Conservation (phyloP, 1,140 invertebrate genomes). For the Dufourea novaeangliae region DNA sequence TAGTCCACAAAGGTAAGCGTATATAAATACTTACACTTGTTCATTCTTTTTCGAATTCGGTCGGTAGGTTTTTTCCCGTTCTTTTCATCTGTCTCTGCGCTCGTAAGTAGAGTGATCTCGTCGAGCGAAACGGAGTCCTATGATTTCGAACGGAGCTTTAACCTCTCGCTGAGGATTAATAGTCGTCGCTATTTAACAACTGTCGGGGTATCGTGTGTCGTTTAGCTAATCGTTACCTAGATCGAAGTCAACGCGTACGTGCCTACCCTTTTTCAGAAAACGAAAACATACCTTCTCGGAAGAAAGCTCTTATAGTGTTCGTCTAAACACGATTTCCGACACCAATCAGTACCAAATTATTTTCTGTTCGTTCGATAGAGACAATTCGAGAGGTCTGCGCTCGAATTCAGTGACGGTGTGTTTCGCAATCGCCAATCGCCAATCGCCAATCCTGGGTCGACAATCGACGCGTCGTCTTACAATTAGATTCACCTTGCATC, state of each 20-base stretch:
- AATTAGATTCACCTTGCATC: slow-evolving; percentile 20
- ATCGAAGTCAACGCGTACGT: slow-evolving; percentile 22
- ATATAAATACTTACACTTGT: neutral
- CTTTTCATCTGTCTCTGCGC: neutral
- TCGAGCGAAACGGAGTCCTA: slow-evolving; percentile 26
- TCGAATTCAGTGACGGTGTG: neutral
- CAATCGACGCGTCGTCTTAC: neutral
- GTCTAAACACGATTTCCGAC: neutral
- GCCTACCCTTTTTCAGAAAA: slow-evolving; percentile 6
- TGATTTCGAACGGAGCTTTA: slow-evolving; percentile 7
- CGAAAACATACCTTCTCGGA: slow-evolving; percentile 35
- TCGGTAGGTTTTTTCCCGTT: slow-evolving; percentile 1
- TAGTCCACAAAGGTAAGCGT: no score
- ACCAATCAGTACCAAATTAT: slow-evolving; percentile 11
- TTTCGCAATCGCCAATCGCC: no score
- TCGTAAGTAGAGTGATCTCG: slow-evolving; percentile 30
- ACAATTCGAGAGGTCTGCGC: neutral
- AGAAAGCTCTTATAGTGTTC: neutral
- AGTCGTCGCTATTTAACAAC: slow-evolving; percentile 5
- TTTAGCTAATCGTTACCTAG: slow-evolving; percentile 31
- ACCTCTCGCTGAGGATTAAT: slow-evolving; percentile 5
- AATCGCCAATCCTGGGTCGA: no score
- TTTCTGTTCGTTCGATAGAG: neutral
- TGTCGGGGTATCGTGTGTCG: slow-evolving; percentile 18
- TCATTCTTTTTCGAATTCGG: slow-evolving; percentile 14